Conservation (phyloP, 2,888 invertebrate species). For the Dicyrtoma fusca region DNA sequence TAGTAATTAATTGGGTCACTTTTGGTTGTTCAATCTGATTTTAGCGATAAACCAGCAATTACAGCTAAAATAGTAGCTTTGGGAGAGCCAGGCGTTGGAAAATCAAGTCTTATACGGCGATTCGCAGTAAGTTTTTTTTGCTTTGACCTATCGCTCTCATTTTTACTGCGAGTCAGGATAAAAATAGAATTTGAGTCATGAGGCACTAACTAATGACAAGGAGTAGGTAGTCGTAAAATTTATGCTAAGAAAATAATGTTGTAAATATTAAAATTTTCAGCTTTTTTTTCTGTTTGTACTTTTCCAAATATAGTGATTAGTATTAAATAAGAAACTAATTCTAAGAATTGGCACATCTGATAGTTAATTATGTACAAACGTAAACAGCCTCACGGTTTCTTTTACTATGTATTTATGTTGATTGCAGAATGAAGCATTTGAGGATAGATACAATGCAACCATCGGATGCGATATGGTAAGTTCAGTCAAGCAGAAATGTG, state of each 20-base stretch:
- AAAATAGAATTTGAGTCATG: not conserved
- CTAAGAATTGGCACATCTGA: not conserved
- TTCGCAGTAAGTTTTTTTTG: slow-evolving; percentile 46
- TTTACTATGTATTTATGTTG: not conserved
- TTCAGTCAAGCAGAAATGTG: too few species aligned
- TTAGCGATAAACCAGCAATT: slow-evolving; percentile 10
- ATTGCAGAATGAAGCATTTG: slow-evolving; percentile 33
- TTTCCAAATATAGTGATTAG: not conserved
- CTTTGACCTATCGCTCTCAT: not conserved
- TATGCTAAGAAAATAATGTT: too few species aligned
- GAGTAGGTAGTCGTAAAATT: too few species aligned
- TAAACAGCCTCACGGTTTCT: too few species aligned
- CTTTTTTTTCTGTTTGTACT: not conserved
- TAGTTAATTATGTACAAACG: too few species aligned
- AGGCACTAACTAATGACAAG: too few species aligned
- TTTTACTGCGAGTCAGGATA: not conserved
- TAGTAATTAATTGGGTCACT: too few species aligned
- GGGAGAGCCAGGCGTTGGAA: slow-evolving; percentile 53
- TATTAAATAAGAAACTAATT: not conserved
- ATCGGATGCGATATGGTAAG: slow-evolving; percentile 53
- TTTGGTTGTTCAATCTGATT: too few species aligned
- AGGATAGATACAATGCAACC: slow-evolving; percentile 41
- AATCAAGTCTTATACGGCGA: slow-evolving; percentile 51
- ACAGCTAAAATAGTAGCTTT: slow-evolving; percentile 51
- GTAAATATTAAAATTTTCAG: not conserved